phyloP scores from a whole-genome alignment of 1,140 invertebrate species.

The Zaprionus vittiger region DNA sequence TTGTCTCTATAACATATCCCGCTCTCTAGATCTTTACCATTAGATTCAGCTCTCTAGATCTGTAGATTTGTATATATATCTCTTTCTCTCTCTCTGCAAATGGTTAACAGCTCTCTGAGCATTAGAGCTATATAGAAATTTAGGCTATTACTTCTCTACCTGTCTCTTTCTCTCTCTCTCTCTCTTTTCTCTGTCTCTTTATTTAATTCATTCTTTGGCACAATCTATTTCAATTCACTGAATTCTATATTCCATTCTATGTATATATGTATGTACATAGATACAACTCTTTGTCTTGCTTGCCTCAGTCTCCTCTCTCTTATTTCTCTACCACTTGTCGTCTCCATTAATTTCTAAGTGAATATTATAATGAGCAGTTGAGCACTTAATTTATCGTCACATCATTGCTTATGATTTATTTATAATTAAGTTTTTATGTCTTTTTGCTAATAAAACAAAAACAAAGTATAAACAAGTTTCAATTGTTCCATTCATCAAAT shows the following conservation, averaged over 20 bases:
- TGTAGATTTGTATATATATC: too few relatives aligned
- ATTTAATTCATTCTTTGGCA: background rate
- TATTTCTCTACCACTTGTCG: background rate
- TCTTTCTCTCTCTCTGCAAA: too few relatives aligned
- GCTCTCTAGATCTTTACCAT: too few relatives aligned
- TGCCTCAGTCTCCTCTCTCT: background rate
- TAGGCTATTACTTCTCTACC: too few relatives aligned
- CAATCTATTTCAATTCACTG: background rate
- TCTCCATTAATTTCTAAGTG: background rate
- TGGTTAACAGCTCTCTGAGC: too few relatives aligned
- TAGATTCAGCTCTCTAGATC: too few relatives aligned
- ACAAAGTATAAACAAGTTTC: constrained; percentile 16
- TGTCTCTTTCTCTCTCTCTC: too few relatives aligned
- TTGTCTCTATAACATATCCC: too few relatives aligned
- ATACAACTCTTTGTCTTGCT: background rate
- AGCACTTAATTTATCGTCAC: background rate
- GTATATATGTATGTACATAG: background rate
- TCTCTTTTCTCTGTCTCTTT: background rate
- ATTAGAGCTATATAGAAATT: too few relatives aligned
- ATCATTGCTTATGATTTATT: constrained; percentile 8
- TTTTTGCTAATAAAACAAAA: background rate
- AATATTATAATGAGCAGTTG: background rate
- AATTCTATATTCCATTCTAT: background rate
- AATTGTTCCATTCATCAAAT: background rate
- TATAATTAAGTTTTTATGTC: constrained; percentile 28